Conservation (phyloP, 2,113 vertebrate genomes). For the Pitta sordida region DNA sequence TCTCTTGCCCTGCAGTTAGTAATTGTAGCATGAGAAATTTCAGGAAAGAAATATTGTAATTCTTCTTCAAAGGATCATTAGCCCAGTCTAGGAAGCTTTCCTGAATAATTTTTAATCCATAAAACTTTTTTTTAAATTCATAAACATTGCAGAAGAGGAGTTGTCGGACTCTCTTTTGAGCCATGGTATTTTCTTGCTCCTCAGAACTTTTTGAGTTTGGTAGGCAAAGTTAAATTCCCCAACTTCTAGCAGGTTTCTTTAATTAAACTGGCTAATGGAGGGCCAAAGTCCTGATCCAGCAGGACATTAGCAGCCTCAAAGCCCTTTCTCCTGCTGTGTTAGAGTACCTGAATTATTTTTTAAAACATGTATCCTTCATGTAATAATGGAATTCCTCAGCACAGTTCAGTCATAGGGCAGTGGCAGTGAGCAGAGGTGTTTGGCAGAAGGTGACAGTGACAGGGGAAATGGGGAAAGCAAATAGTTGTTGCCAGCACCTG, state of each 20-base stretch:
- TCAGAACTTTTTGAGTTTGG: background rate
- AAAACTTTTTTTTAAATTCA: background rate
- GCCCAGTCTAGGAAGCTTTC: background rate
- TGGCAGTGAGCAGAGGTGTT: background rate
- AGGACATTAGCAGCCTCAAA: background rate
- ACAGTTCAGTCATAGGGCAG: fast-evolving
- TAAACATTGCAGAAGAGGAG: background rate
- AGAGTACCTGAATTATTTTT: background rate
- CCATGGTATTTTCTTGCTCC: background rate
- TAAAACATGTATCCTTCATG: background rate
- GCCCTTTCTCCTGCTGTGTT: background rate
- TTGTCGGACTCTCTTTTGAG: background rate
- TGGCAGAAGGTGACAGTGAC: background rate
- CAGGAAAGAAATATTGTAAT: background rate
- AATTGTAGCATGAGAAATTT: background rate
- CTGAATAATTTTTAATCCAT: background rate
- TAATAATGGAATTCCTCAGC: background rate
- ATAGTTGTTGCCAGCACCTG: background rate
- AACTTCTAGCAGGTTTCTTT: background rate
- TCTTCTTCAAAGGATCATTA: background rate
- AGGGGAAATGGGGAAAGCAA: background rate
- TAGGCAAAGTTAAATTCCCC: background rate
- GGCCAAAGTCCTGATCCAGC: background rate
- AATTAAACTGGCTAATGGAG: background rate
- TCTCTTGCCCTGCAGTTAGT: background rate